Percentiles rank a stretch among this genome's conserved stretches.
These are phyloP conservation scores for Tetrax tetrax DNA, from an alignment of 2,113 vertebrate genomes.

Conservation along the genomic window DNA sequence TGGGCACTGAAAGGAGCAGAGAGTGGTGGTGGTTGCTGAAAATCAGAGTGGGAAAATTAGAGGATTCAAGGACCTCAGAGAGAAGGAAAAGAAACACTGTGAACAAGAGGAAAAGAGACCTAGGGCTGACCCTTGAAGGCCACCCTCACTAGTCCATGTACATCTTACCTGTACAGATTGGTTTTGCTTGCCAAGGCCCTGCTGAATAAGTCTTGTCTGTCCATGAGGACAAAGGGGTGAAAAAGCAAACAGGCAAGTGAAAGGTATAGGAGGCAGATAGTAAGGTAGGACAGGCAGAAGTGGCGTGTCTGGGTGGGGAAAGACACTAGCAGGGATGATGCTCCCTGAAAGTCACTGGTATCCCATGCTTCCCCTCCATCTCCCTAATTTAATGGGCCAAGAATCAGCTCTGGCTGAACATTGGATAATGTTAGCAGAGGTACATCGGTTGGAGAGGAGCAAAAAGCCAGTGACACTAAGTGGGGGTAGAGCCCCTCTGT, in stretches of 20 bases:
- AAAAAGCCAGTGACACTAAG: not conserved
- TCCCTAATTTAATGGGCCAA: not conserved
- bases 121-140: not conserved
- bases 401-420: not conserved
- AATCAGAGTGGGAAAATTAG: not conserved
- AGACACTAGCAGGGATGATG: not conserved
- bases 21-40: not conserved
- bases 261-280: not conserved
- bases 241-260: not conserved
- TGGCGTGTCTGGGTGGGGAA: not conserved
- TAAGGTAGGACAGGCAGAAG: not conserved
- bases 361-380: not conserved
- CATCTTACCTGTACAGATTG: not conserved
- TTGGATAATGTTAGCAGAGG: not conserved
- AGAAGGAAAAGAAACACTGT: not conserved
- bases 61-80: not conserved
- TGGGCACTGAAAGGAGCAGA: not conserved
- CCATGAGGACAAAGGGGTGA: not conserved
- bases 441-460: not conserved
- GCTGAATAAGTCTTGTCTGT: not conserved
- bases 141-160: not conserved
- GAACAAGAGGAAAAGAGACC: not conserved
- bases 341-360: not conserved
- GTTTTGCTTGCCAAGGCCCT: not conserved
- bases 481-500: not conserved